These are phyloP conservation scores for Notospermus geniculatus DNA, from an alignment of 1,140 invertebrate species.

Conservation along the genomic window DNA sequence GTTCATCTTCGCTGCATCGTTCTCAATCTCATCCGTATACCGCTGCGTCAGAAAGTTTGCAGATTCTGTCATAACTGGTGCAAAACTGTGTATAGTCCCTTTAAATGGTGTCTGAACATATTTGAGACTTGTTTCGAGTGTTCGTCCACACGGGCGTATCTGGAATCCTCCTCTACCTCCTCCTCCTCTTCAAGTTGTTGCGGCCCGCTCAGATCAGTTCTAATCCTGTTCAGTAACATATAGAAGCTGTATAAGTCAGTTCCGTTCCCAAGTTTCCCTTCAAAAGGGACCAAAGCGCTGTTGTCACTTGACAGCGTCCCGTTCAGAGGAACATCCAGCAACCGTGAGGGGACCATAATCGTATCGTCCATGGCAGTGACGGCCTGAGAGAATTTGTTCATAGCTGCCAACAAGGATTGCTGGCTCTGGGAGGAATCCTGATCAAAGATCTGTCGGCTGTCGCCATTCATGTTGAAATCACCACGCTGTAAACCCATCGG, in stretches of 20 bases:
- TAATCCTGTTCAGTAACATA: slow-evolving; percentile 2
- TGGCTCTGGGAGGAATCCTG: neutral
- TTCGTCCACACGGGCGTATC: slow-evolving; percentile 3
- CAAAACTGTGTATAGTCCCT: neutral
- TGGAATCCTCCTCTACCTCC: neutral
- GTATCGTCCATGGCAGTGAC: slow-evolving; percentile 9
- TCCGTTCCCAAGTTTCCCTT: neutral
- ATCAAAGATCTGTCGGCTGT: no score
- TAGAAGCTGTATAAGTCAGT: slow-evolving; percentile 5
- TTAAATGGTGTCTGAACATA: slow-evolving; percentile 2
- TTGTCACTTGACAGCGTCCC: neutral
- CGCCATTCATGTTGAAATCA: no score
- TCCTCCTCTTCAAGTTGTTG: neutral
- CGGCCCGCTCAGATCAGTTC: neutral
- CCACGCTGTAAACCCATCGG: no score
- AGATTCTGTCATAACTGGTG: neutral
- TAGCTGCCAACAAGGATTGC: slow-evolving; percentile 2
- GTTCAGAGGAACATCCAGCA: slow-evolving; percentile 6
- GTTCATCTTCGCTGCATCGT: neutral
- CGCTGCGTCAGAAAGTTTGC: neutral
- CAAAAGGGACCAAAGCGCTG: neutral
- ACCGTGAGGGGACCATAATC: neutral
- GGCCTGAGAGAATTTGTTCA: slow-evolving; percentile 5
- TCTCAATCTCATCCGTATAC: slow-evolving; percentile 2
- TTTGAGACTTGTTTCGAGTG: neutral